These are phyloP conservation scores for Tenebrio molitor DNA, from an alignment of 1,140 invertebrate species.

Conservation along the genomic window DNA sequence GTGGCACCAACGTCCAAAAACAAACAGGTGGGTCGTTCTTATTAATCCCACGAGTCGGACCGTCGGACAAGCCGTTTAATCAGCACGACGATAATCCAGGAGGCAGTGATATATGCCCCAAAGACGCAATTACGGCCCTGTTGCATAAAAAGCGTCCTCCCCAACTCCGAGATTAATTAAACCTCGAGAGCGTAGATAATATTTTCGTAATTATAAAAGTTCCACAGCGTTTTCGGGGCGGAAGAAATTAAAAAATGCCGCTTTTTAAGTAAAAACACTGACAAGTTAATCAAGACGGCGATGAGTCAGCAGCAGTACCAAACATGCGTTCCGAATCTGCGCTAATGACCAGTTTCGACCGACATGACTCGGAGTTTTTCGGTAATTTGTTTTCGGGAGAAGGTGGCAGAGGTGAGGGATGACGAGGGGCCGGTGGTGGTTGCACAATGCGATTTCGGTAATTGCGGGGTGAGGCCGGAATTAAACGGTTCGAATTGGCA, in stretches of 20 bases:
- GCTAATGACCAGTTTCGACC: slow-evolving; percentile 57
- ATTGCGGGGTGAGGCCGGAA: no score
- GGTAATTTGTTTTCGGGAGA: slow-evolving; percentile 52
- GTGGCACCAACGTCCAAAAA: no score
- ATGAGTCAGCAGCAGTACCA: slow-evolving; percentile 61
- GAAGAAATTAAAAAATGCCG: slow-evolving; percentile 59
- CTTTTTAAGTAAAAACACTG: slow-evolving; percentile 62
- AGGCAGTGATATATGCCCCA: background rate
- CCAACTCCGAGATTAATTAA: slow-evolving; percentile 44
- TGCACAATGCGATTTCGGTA: no score
- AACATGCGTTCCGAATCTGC: slow-evolving; percentile 59
- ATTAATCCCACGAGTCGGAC: no score
- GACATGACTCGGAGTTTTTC: slow-evolving; percentile 56
- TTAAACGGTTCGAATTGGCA: no score
- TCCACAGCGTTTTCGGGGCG: slow-evolving; percentile 44
- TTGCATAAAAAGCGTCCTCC: slow-evolving; percentile 12
- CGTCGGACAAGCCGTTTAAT: no score
- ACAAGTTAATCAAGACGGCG: slow-evolving; percentile 62
- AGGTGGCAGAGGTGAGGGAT: background rate
- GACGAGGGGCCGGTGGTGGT: no score
- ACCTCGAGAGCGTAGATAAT: slow-evolving; percentile 55
- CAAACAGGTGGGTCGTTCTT: no score
- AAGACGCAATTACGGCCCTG: slow-evolving; percentile 32
- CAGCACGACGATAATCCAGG: no score
- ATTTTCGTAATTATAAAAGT: slow-evolving; percentile 58